These are phyloP conservation scores for Andricus quercusramuli DNA, from an alignment of 2,888 invertebrate genomes.

Conservation along the genomic window DNA sequence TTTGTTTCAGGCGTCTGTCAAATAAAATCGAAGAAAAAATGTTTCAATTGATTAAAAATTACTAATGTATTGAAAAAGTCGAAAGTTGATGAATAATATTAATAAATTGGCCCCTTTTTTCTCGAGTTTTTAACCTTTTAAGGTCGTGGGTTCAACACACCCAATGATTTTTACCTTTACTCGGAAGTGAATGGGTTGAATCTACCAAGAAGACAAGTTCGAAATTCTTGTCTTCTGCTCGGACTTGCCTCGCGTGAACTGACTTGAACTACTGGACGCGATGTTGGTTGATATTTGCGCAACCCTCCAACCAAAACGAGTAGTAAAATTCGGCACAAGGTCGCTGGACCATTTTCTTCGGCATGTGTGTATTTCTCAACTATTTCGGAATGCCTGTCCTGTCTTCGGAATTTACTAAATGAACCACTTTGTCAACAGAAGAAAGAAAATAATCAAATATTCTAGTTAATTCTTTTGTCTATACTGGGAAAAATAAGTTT, in stretches of 20 bases:
- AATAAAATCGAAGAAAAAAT: too few species aligned
- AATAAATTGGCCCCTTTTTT: neutral
- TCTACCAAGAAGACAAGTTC: neutral
- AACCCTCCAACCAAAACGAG: conserved; percentile 49
- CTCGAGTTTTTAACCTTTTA: too few species aligned
- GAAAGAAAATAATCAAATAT: conserved; percentile 5
- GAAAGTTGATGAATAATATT: neutral
- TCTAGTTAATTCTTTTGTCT: neutral
- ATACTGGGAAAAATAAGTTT: neutral
- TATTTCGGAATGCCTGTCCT: conserved; percentile 40
- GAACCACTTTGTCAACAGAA: neutral
- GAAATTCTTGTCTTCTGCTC: neutral
- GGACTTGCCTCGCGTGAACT: neutral
- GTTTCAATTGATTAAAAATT: neutral
- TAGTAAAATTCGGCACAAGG: conserved; percentile 71
- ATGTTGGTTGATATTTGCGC: neutral
- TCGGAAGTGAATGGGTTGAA: neutral
- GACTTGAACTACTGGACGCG: conserved; percentile 4
- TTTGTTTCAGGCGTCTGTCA: too few species aligned
- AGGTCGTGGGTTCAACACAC: neutral
- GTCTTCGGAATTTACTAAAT: conserved; percentile 29
- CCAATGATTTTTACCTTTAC: neutral
- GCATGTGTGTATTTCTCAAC: conserved; percentile 58
- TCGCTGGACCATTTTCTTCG: conserved; percentile 62
- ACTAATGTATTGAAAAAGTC: neutral